Evolutionary conservation across 2,113 vertebrate species (phyloP).

Genomic region (Struthio camelus): DNA sequence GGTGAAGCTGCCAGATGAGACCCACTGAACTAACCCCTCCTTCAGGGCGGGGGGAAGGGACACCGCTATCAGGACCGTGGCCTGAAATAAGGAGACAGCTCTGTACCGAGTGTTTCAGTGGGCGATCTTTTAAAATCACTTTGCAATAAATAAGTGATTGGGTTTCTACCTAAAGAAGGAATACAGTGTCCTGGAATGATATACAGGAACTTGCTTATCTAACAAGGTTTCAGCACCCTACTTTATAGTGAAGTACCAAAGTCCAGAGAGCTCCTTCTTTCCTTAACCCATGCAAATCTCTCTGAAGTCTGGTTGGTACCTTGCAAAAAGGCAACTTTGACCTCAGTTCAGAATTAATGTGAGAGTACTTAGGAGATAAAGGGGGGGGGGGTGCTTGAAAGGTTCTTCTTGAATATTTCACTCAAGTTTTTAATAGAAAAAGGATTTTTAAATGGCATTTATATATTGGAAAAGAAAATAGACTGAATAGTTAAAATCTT

Average conservation of each 20-base stretch:
- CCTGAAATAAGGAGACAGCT: neutral
- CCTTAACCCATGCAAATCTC: neutral
- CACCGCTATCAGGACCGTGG: neutral
- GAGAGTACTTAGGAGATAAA: neutral
- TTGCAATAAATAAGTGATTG: neutral
- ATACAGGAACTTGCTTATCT: neutral
- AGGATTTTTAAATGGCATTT: neutral
- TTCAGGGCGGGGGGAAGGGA: neutral
- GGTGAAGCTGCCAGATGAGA: neutral
- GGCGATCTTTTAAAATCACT: neutral
- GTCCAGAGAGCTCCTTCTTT: neutral
- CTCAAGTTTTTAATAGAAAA: neutral
- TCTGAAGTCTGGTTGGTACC: neutral
- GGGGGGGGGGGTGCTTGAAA: neutral
- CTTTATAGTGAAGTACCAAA: too few relatives aligned
- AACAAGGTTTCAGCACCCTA: neutral
- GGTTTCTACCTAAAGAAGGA: neutral
- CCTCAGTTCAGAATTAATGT: neutral
- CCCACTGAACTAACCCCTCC: too few relatives aligned
- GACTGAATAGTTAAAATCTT: neutral
- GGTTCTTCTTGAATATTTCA: neutral
- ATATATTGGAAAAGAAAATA: neutral
- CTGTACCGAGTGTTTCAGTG: neutral
- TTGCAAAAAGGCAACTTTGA: neutral
- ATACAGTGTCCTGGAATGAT: neutral